Base-by-base conservation (phyloP, 2,888 invertebrate genomes). In the Parnassius mnemosyne region DNA sequence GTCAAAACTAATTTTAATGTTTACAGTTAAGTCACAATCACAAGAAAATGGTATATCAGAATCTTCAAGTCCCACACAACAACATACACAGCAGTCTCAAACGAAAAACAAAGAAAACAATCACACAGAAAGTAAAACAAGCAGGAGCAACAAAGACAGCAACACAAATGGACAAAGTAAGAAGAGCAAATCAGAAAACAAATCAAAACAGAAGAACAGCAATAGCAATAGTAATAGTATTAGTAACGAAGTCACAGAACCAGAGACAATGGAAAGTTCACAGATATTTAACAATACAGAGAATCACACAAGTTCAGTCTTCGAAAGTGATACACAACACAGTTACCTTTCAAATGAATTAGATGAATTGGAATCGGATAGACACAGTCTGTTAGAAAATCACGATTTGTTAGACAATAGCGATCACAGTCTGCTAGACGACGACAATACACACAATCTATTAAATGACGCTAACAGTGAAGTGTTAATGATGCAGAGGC, bases 11-110 rank as follows among this genome's bases (percentile, higher is more conserved):
- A 34, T 34, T 44, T 54, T 20, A 60, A 9, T 60, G 16, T 52
- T 81, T 81, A 20, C 84, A 91, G 89, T 79, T 77, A 88, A 89
- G 79, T 86, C 86, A 90, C 89, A 91, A 87, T 86, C 86, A 90
- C 89, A 91, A 87, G 89, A 90, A 86, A 90, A 89, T 77, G 86
- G 87, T 80, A 87, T 87, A 78, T 87, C 91, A 86, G 89, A 88
- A 84, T 86, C 87, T 63, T 89, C 85, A 82, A 91, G 89, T 84
- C 88, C 89, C 73, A 87, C 85, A 73, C 84, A 82, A 71, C 75
- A 76, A 70, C 71, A 67, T 68, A 60, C 65, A 68, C 75, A 73
- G 73, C 85, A 91, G 85, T 79, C 92, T 85, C 84, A 92, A 92
- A 83, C 79, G 68, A 87, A 79, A 80, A 83, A 81, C 78, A 92